Conservation (phyloP, 2,797 vertebrate species). For the Martes flavigula region DNA sequence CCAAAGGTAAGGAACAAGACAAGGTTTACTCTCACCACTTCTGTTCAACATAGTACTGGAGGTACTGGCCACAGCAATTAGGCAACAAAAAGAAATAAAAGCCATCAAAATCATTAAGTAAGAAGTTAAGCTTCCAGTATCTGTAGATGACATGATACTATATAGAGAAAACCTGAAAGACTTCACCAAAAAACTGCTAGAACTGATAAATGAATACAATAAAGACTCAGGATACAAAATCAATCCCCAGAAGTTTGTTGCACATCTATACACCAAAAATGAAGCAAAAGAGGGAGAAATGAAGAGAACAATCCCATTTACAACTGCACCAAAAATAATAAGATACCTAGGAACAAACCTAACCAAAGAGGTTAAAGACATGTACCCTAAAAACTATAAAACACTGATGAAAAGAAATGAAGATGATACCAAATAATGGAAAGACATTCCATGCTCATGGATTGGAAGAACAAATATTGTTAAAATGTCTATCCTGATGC, state of each 20-base stretch:
- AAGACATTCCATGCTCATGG: background rate
- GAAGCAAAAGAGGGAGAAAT: background rate
- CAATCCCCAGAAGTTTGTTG: background rate
- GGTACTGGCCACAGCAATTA: background rate
- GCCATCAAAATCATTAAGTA: background rate
- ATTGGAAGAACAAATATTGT: background rate
- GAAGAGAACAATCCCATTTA: background rate
- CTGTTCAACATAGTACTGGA: background rate
- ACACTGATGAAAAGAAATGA: background rate
- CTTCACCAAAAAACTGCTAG: background rate
- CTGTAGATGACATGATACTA: background rate
- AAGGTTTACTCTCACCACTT: background rate
- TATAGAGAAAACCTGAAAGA: background rate
- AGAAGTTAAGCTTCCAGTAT: background rate
- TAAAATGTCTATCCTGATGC: background rate
- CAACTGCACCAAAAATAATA: background rate
- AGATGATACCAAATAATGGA: background rate
- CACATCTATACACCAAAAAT: background rate
- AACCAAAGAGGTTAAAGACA: background rate
- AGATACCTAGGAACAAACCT: background rate
- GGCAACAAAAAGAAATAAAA: background rate
- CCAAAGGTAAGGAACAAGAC: background rate
- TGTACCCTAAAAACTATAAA: background rate
- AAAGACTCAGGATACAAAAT: background rate
- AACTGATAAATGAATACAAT: background rate